Evolutionary conservation across 2,888 invertebrate genomes (phyloP).

Genomic region (Malthinus flaveolus): DNA sequence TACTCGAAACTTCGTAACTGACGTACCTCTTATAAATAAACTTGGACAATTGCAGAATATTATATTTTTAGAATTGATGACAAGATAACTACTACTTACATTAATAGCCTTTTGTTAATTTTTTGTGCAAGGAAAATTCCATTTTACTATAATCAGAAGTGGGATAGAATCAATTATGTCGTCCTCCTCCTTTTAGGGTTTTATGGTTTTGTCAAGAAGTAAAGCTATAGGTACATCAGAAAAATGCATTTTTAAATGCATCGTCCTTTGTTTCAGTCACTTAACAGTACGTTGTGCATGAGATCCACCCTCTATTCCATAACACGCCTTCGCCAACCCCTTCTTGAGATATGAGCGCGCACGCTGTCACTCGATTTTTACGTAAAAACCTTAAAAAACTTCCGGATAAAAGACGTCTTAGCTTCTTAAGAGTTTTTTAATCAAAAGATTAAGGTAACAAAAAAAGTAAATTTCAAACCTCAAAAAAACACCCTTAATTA

Average conservation of each 20-base stretch:
- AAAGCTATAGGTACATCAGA: too few species aligned
- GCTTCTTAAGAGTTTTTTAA: too few species aligned
- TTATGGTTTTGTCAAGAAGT: too few species aligned
- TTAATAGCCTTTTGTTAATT: constrained; percentile 4
- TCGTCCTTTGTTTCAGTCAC: constrained; percentile 2
- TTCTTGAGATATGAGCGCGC: constrained; percentile 7
- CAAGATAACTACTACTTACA: constrained; percentile 1
- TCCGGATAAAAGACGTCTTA: too few species aligned
- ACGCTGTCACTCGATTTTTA: constrained; percentile 5
- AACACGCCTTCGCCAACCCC: constrained; percentile 6
- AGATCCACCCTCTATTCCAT: constrained; percentile 6
- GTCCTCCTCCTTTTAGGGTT: too few species aligned
- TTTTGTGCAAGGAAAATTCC: not conserved
- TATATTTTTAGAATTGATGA: constrained; percentile 5
- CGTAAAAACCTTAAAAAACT: not conserved
- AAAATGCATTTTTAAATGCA: too few species aligned
- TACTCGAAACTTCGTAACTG: constrained; percentile 1
- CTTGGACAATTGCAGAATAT: constrained; percentile 2
- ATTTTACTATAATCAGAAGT: too few species aligned
- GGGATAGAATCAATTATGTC: too few species aligned
- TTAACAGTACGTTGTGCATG: constrained; percentile 4
- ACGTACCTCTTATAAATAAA: not conserved
- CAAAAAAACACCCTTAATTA: too few species aligned
- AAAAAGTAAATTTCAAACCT: too few species aligned
- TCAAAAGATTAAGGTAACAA: too few species aligned